Evolutionary conservation across 2,888 invertebrate genomes (phyloP).

Genomic region (Punctoribates punctum): DNA sequence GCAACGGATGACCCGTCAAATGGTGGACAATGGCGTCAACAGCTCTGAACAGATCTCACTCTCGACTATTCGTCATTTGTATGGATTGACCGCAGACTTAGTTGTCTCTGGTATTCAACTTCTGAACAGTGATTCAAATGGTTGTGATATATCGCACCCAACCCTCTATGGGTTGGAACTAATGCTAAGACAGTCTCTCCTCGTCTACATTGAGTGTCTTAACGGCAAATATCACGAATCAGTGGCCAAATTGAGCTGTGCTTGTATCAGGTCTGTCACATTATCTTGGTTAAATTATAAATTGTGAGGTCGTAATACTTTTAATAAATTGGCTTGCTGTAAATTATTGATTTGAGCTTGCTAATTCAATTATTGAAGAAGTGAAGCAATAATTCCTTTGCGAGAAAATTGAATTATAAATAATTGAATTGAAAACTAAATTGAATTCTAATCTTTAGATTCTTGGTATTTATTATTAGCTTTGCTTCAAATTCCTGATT

Average conservation of each 20-base stretch:
- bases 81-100: slow-evolving; percentile 84
- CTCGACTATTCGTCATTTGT: slow-evolving; percentile 70
- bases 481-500: too few relatives aligned
- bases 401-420: too few relatives aligned
- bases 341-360: too few relatives aligned
- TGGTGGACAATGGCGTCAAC: slow-evolving; percentile 53
- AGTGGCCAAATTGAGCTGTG: slow-evolving; percentile 32
- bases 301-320: too few relatives aligned
- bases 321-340: too few relatives aligned
- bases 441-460: too few relatives aligned
- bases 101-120: slow-evolving; percentile 71
- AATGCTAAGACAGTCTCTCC: slow-evolving; percentile 37
- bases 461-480: too few relatives aligned
- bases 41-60: slow-evolving; percentile 68
- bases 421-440: too few relatives aligned
- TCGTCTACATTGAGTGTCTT: slow-evolving; percentile 36
- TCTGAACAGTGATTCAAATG: slow-evolving; percentile 36
- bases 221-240: slow-evolving; percentile 37
- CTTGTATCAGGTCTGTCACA: slow-evolving; percentile 13
- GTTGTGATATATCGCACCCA: not conserved
- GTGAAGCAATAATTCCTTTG: too few relatives aligned
- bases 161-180: not conserved
- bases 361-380: too few relatives aligned
- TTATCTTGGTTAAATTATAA: too few relatives aligned
- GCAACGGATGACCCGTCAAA: slow-evolving; percentile 82